Percentiles rank a stretch among this genome's conserved stretches.
Evolutionary conservation across 2,797 vertebrate species (phyloP).

Genomic region (Sardinella longiceps): DNA sequence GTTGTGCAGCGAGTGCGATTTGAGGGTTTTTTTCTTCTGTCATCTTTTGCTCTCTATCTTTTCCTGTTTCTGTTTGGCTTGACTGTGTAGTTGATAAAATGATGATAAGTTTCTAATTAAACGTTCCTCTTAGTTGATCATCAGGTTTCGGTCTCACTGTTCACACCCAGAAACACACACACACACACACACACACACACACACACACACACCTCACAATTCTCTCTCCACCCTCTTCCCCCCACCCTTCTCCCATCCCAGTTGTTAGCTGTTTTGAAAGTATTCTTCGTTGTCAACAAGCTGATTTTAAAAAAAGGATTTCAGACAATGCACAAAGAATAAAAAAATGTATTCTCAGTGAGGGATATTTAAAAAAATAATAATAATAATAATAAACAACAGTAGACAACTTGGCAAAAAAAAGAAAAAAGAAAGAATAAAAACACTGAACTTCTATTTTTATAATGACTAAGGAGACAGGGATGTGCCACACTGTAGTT

Average conservation of each 20-base stretch:
- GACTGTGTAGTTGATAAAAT: slow-evolving; percentile 50
- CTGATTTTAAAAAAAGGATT: not conserved
- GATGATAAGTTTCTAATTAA: slow-evolving; percentile 43
- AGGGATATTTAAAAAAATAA: not conserved
- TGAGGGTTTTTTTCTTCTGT: slow-evolving; percentile 32
- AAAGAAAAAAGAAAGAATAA: not conserved
- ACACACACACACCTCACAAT: not conserved
- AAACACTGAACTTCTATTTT: slow-evolving; percentile 9
- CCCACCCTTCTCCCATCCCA: slow-evolving; percentile 21
- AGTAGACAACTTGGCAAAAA: not conserved
- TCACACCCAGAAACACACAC: slow-evolving; percentile 39
- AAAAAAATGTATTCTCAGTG: not conserved
- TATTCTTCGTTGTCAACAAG: not conserved
- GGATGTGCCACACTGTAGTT: slow-evolving; percentile 19
- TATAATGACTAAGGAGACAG: not conserved
- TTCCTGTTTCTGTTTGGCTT: slow-evolving; percentile 59
- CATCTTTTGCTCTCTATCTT: slow-evolving; percentile 30
- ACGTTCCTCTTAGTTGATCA: slow-evolving; percentile 49
- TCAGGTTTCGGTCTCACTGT: slow-evolving; percentile 55
- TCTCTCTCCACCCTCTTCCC: slow-evolving; percentile 33
- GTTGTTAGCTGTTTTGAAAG: not conserved
- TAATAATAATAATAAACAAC: not conserved
- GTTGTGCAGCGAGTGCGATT: slow-evolving; percentile 43
- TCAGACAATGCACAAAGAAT: slow-evolving; percentile 10
- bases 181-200: not conserved